A percentile compares a stretch with the other conserved stretches of the same genome.
Conservation (phyloP, 1,140 invertebrate species). For the Eueides isabella region DNA sequence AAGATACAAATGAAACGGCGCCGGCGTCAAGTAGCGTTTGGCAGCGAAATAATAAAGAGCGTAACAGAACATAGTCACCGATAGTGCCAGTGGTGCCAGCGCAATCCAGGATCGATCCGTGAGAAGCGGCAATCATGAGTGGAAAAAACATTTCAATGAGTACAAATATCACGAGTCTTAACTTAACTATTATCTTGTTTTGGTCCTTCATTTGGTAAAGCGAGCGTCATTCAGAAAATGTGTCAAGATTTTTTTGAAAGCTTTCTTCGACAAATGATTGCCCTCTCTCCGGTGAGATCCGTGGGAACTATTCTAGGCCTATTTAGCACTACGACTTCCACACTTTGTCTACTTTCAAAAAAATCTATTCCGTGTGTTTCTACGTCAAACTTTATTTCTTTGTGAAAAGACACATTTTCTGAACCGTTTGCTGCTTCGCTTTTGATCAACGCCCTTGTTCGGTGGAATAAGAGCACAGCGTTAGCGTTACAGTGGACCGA, state of each 20-base stretch:
- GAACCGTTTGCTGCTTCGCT: constrained; percentile 78
- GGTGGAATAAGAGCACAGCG: constrained; percentile 51
- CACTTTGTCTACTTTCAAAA: constrained; percentile 81
- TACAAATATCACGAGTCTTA: constrained; percentile 56
- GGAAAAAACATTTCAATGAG: constrained; percentile 81
- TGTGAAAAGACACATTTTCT: constrained; percentile 96
- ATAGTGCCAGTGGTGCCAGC: constrained; percentile 66
- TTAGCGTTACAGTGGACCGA: constrained; percentile 51
- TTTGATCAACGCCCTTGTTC: constrained; percentile 54
- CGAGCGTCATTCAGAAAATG: constrained; percentile 79
- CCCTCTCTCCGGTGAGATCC: constrained; percentile 61
- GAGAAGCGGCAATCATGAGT: constrained; percentile 83
- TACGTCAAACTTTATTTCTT: constrained; percentile 80
- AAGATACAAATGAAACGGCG: constrained; percentile 22
- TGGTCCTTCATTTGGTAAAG: constrained; percentile 44
- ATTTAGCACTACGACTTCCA: constrained; percentile 60
- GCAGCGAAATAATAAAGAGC: constrained; percentile 39
- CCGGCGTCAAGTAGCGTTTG: constrained; percentile 69
- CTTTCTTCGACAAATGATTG: constrained; percentile 79
- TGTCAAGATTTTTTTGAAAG: constrained; percentile 83
- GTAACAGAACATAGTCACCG: constrained; percentile 63
- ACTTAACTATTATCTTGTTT: constrained; percentile 33
- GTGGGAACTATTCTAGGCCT: constrained; percentile 51
- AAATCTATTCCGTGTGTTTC: constrained; percentile 75
- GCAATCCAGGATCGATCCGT: constrained; percentile 75